Base-by-base conservation (phyloP, 2,888 invertebrate species). In the Syritta pipiens region DNA sequence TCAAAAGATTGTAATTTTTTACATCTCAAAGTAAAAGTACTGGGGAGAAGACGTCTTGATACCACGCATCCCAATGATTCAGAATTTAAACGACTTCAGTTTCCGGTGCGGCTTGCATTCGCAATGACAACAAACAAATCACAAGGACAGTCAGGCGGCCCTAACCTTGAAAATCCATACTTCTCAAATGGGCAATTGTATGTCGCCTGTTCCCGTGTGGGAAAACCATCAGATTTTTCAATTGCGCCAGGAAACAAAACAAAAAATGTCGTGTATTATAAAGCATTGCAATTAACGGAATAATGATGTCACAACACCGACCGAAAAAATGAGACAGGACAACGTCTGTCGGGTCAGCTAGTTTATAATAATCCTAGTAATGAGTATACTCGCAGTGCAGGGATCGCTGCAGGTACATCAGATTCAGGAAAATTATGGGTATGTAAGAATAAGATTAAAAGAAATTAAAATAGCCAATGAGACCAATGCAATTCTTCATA, bases 111-210 rank as follows among this genome's bases (percentile, higher is more conserved):
- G 44, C 53, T 85, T 5, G 84, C 83, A 30, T 84, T 84, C 77
- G 84, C 84, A n/a, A 84, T 85, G 60, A 83, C 84, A 2, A 86
- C 85, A 24, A 85, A 85, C 77, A 86, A 86, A 76, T 79, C 85
- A 30, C 85, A 85, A 83, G 84, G n/a, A n/a, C n/a, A n/a, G n/a
- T n/a, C n/a, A n/a, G 81, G 81, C 68, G 85, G 84, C 24, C 17
- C 86, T 32, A 63, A 84, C 83, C 49, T 85, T 14, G 81, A 83
- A 75, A 82, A 72, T 53, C 67, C 3, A 32, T 40, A 42, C 22
- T 42, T 57, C 26, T 57, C 22, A 20, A 26, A 57, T 30, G 57
- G 57, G 1, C 57, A 57, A 42, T 9, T 57, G 6, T 40, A 57
- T 10, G 42, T 57, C 1, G 40, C 32, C 32, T 32, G 32, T 67